Evolutionary conservation across 2,888 invertebrate species (phyloP).

Genomic region (Lissonota sp.): DNA sequence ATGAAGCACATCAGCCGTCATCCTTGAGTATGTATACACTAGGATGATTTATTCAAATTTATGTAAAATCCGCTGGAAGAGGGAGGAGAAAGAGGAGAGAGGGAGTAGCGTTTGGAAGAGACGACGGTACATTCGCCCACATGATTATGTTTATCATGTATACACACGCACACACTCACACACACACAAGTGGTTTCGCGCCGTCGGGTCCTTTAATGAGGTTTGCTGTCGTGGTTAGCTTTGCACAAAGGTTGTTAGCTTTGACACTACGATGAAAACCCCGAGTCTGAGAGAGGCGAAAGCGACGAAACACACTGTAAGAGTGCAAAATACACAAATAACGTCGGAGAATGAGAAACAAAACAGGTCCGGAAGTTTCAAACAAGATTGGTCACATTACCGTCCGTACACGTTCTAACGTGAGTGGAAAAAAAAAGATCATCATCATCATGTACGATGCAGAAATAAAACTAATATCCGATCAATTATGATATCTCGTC

Average conservation of each 20-base stretch:
- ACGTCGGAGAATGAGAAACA: not conserved
- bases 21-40: not conserved
- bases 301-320: constrained; percentile 1
- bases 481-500: too few relatives aligned
- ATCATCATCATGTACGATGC: too few relatives aligned
- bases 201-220: constrained; percentile 58
- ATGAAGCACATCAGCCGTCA: constrained; percentile 28
- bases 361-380: too few relatives aligned
- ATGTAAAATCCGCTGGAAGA: constrained; percentile 47
- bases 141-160: constrained; percentile 34
- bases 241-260: constrained; percentile 50
- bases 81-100: too few relatives aligned
- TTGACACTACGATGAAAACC: constrained; percentile 36
- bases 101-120: constrained; percentile 1
- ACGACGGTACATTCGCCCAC: constrained; percentile 28
- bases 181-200: constrained; percentile 38
- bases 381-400: too few relatives aligned
- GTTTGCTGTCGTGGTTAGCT: constrained; percentile 55
- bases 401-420: too few relatives aligned
- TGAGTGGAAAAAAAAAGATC: too few relatives aligned
- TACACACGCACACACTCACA: not conserved
- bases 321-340: not conserved
- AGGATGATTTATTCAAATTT: constrained; percentile 57
- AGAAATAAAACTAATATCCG: too few relatives aligned
- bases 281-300: not conserved